A percentile compares a stretch with the other conserved stretches of the same genome.
phyloP scores from a whole-genome alignment of 2,113 vertebrate genomes.

The Odocoileus virginianus region DNA sequence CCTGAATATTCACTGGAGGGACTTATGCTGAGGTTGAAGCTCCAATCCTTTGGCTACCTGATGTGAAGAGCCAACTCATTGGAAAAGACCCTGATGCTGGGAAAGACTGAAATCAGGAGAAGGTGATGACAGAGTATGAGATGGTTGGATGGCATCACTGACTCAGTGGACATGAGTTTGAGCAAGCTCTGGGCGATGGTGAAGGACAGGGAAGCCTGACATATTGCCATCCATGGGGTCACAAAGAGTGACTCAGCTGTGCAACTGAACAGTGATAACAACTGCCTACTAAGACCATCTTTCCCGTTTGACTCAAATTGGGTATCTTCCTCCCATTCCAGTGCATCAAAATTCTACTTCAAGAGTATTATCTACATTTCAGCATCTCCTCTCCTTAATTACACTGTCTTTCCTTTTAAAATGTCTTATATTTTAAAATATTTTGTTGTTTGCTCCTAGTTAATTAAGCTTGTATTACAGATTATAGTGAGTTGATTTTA shows the following conservation, averaged over 20 bases:
- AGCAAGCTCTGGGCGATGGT: neutral
- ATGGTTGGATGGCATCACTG: neutral
- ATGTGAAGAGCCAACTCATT: neutral
- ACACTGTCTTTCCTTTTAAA: neutral
- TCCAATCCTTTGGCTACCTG: neutral
- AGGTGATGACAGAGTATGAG: neutral
- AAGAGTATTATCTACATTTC: neutral
- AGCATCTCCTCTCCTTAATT: neutral
- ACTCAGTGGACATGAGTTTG: neutral
- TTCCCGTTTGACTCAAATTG: neutral
- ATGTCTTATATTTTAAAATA: neutral
- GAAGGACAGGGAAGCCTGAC: neutral
- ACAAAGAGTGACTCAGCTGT: neutral
- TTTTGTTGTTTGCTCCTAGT: neutral
- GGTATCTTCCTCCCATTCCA: neutral
- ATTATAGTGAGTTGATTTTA: neutral
- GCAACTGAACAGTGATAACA: neutral
- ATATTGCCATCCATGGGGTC: neutral
- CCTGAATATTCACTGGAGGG: neutral
- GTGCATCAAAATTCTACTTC: neutral
- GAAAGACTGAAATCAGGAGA: neutral
- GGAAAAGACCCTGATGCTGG: neutral
- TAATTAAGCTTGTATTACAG: neutral
- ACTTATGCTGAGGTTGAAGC: neutral
- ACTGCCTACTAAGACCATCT: neutral